Evolutionary conservation across 2,888 invertebrate genomes (phyloP).

Genomic region (Meteorus cinctellus): DNA sequence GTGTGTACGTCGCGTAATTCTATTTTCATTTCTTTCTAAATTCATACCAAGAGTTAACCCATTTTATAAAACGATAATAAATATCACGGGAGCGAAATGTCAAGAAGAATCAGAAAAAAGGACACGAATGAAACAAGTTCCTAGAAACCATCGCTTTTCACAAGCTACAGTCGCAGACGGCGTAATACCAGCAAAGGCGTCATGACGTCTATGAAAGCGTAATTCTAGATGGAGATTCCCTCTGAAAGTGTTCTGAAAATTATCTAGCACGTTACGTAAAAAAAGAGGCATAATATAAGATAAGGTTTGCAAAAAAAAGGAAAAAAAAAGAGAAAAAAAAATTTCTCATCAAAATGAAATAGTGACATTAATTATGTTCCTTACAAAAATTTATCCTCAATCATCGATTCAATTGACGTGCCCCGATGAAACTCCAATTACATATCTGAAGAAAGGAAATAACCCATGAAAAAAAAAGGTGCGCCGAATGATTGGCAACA

Average conservation of each 20-base stretch:
- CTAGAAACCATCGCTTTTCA: constrained; percentile 43
- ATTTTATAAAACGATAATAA: constrained; percentile 31
- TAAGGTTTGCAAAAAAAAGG: background rate
- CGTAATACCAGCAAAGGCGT: constrained; percentile 47
- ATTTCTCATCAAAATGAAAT: background rate
- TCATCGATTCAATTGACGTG: constrained; percentile 17
- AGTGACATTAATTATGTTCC: background rate
- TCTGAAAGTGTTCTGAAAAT: background rate
- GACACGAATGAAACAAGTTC: constrained; percentile 52
- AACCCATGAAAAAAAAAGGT: constrained; percentile 51
- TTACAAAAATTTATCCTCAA: background rate
- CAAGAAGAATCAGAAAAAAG: constrained; percentile 29
- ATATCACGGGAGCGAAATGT: constrained; percentile 22
- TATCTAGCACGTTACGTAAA: background rate
- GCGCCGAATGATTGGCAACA: constrained; percentile 10
- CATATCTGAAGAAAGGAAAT: constrained; percentile 53
- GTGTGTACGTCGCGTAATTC: background rate
- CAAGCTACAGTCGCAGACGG: constrained; percentile 33
- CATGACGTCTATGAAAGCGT: constrained; percentile 46
- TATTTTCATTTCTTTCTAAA: background rate
- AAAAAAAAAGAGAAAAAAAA: constrained; percentile 14
- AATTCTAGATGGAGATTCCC: background rate
- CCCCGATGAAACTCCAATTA: constrained; percentile 53
- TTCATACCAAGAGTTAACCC: background rate
- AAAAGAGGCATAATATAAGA: too few relatives aligned